These are phyloP conservation scores for Apostichopus parvimensis DNA, from an alignment of 35 echinoderm and acorn worm species.

Conservation along the genomic window DNA sequence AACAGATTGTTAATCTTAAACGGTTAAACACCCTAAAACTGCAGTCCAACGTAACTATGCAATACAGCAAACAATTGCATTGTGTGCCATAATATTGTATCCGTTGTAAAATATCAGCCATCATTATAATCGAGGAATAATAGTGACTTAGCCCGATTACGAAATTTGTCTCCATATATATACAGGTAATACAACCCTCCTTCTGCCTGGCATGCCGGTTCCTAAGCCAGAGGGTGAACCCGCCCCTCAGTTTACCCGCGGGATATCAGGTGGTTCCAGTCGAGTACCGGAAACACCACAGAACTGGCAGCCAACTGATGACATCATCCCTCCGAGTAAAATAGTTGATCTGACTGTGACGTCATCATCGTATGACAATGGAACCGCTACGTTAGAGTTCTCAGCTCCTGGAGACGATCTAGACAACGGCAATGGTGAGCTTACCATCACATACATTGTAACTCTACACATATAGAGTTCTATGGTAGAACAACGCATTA, in stretches of 20 bases:
- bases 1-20: no score
- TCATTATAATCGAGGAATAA: no score
- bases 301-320: slow-evolving; percentile 7
- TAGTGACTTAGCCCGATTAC: no score
- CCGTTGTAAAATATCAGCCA: no score
- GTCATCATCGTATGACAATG: slow-evolving; percentile 18
- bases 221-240: slow-evolving; percentile 5
- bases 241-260: slow-evolving; percentile 26
- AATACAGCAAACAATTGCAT: no score
- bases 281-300: not conserved
- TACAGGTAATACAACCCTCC: slow-evolving; percentile 6
- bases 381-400: not conserved
- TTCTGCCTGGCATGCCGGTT: slow-evolving; percentile 13
- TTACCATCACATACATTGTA: no score
- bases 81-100: no score
- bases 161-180: no score
- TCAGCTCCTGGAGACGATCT: slow-evolving; percentile 38
- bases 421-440: not conserved
- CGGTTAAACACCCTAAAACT: no score
- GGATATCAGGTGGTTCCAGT: slow-evolving; percentile 30
- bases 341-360: not conserved
- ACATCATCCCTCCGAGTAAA: slow-evolving; percentile 7
- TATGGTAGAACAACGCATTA: no score
- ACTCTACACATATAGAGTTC: no score
- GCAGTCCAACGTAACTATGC: no score